Base-by-base conservation (phyloP, 2,888 invertebrate species). In the Heliconius hortense region DNA sequence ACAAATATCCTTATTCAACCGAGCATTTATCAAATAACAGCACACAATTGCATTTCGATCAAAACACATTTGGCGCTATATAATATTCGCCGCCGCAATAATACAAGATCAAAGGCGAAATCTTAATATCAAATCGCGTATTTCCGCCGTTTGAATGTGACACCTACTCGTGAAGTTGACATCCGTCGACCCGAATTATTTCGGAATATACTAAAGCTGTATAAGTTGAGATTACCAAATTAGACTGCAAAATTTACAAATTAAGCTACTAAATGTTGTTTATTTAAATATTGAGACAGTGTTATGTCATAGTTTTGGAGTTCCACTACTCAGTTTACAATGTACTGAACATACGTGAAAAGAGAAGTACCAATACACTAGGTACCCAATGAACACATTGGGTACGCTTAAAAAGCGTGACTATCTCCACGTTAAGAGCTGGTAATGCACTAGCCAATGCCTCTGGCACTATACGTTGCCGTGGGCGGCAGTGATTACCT, bases 61-160 rank as follows among this genome's bases (percentile, higher is more conserved):
- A 48, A 3, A 28, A 24, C 43, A 43, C n/a, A 68, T 68, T 68
- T 68, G 28, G 21, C 7, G 26, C 28, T 53, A 28, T 59, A 18
- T 35, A 35, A 70, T 59, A 35, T n/a, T 59, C 35, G 10, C n/a
- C 15, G 39, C 60, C 39, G 21, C 59, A 71, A 60, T 71, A 60
- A 62, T 59, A 60, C 60, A 60, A 71, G 26, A 71, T 71, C 71
- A 59, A 60, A 71, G 60, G 39, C 60, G 39, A 71, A 60, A 71
- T 71, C 60, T 62, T 71, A 71, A 71, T 71, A 71, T 71, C 24
- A 71, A 71, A 60, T 39, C n/a, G 39, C 60, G 35, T 24, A 59
- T 71, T 60, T 71, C 71, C 60, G 71, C 39, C 71, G 60, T 71
- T 62, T 71, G 60, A 71, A 39, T 62, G 39, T 60, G 71, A 71